These are phyloP conservation scores for Conops quadrifasciatus DNA, from an alignment of 2,888 invertebrate genomes.

Conservation along the genomic window DNA sequence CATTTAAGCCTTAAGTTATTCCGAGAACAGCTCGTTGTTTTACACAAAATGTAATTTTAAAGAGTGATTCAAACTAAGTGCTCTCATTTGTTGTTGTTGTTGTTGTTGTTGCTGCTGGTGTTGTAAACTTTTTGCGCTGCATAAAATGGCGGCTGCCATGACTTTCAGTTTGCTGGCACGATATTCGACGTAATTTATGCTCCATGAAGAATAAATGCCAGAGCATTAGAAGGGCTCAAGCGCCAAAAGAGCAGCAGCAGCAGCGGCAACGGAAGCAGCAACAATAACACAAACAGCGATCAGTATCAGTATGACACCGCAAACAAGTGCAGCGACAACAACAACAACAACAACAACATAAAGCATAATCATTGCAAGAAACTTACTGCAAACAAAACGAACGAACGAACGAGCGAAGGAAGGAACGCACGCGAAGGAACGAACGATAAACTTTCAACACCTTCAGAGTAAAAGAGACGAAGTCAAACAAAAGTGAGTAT, in stretches of 20 bases:
- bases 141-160: constrained; percentile 1
- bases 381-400: background rate
- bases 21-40: background rate
- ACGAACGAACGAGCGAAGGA: background rate
- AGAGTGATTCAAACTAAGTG: background rate
- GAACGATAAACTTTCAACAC: background rate
- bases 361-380: background rate
- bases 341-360: background rate
- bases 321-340: too few relatives aligned
- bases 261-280: background rate
- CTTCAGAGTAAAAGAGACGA: too few relatives aligned
- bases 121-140: constrained; percentile 10
- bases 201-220: constrained; percentile 10
- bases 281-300: background rate
- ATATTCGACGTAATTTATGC: constrained; percentile 22
- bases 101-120: background rate
- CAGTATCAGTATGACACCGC: too few relatives aligned
- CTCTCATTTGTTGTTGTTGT: background rate
- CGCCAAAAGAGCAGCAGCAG: background rate
- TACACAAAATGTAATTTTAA: constrained; percentile 6
- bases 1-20: too few relatives aligned
- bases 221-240: constrained; percentile 4
- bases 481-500: too few relatives aligned
- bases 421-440: background rate
- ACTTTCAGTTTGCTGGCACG: constrained; percentile 21